Evolutionary conservation across 2,113 vertebrate genomes (phyloP).

Genomic region (Pseudorectes ferrugineus): DNA sequence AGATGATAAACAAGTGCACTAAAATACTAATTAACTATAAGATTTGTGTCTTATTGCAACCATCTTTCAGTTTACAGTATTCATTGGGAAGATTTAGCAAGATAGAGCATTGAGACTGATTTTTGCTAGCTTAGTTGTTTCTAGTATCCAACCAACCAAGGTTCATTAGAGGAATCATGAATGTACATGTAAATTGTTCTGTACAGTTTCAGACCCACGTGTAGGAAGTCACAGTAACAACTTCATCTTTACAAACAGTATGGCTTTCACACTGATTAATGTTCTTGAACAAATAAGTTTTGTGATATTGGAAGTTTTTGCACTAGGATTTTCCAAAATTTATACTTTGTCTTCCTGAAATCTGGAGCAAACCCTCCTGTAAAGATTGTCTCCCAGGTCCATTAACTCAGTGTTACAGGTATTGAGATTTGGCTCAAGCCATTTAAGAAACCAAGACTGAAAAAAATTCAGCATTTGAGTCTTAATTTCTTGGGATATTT

Average conservation of each 20-base stretch:
- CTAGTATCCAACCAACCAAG: neutral
- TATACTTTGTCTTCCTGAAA: neutral
- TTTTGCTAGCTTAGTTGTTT: neutral
- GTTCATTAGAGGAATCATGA: neutral
- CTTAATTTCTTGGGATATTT: neutral
- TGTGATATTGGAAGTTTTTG: neutral
- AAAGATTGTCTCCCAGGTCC: neutral
- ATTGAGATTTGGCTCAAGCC: neutral
- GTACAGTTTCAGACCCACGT: neutral
- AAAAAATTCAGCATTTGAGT: neutral
- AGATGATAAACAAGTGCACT: neutral
- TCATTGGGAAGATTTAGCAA: conserved; percentile 2
- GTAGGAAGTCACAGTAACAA: neutral
- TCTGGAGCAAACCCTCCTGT: neutral
- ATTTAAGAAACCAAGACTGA: neutral
- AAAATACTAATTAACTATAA: conserved; percentile 27
- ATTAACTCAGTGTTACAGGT: neutral
- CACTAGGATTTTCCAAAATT: neutral
- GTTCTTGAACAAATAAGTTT: neutral
- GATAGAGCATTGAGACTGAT: neutral
- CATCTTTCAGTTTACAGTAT: neutral
- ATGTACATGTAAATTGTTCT: neutral
- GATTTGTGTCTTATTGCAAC: conserved; percentile 4
- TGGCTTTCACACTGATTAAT: neutral
- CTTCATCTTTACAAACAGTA: neutral